Conservation (phyloP, 1,140 invertebrate species). For the Leptinotarsa undecemlineata region DNA sequence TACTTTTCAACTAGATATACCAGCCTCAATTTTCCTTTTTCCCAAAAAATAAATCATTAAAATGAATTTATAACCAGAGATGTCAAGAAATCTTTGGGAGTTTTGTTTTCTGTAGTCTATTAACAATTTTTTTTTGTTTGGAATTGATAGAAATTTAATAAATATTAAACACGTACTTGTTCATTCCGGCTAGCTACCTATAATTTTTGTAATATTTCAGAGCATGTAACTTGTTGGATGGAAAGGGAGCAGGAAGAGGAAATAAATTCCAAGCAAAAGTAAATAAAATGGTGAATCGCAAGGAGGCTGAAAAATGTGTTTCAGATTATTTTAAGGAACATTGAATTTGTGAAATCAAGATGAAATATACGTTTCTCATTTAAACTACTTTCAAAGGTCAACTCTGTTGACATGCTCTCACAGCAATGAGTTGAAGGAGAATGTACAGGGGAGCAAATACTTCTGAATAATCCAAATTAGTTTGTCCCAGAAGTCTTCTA, state of each 20-base stretch:
- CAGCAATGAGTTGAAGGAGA: constrained; percentile 84
- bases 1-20: too few species aligned
- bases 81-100: not conserved
- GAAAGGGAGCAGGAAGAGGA: constrained; percentile 66
- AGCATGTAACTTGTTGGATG: constrained; percentile 62
- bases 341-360: not conserved
- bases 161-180: constrained; percentile 12
- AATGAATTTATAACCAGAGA: too few species aligned
- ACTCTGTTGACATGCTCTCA: constrained; percentile 85
- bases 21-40: too few species aligned
- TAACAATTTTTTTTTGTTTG: not conserved
- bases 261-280: constrained; percentile 65
- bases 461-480: constrained; percentile 85
- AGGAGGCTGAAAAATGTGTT: constrained; percentile 56
- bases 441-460: constrained; percentile 91
- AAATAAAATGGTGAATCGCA: constrained; percentile 58
- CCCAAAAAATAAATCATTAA: too few species aligned
- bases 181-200: not conserved
- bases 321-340: constrained; percentile 46
- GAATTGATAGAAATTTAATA: constrained; percentile 9
- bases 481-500: constrained; percentile 81
- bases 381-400: not conserved
- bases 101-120: not conserved
- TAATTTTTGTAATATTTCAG: constrained; percentile 51
- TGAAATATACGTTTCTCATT: too few species aligned